Evolutionary conservation across 2,797 vertebrate species (phyloP).

Genomic region (Sandelia bainsii): DNA sequence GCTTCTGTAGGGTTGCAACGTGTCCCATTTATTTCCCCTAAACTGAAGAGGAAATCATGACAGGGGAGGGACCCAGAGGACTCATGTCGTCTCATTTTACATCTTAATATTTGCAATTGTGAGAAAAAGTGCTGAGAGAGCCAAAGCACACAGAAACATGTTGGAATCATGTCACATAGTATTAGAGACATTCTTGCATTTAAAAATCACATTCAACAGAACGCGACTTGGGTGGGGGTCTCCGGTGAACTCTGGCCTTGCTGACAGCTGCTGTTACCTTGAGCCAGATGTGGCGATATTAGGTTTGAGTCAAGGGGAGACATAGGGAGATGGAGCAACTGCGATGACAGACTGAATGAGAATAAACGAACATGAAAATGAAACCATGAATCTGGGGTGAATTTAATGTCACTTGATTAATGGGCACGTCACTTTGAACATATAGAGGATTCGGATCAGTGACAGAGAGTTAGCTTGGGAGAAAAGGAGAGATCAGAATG

Average conservation of each 20-base stretch:
- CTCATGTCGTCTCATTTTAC: conserved; percentile 59
- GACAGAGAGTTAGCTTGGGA: conserved; percentile 9
- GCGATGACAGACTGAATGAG: conserved; percentile 41
- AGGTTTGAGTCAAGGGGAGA: conserved; percentile 54
- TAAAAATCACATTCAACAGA: conserved; percentile 56
- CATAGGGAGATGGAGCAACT: conserved; percentile 14
- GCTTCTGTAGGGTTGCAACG: conserved; percentile 59
- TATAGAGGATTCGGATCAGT: conserved; percentile 23
- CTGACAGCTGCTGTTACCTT: conserved; percentile 70
- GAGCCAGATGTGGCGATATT: conserved; percentile 75
- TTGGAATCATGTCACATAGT: conserved; percentile 40
- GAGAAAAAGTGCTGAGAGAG: conserved; percentile 42
- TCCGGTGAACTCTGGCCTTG: conserved; percentile 46
- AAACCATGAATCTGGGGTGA: conserved; percentile 32
- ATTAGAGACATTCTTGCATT: conserved; percentile 65
- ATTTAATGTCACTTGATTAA: conserved; percentile 42
- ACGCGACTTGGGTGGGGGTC: conserved; percentile 38
- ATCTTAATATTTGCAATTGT: conserved; percentile 59
- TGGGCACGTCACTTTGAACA: conserved; percentile 13
- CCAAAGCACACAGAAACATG: conserved; percentile 67
- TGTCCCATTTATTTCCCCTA: conserved; percentile 56
- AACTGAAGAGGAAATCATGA: conserved; percentile 51
- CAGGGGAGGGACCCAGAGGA: conserved; percentile 51
- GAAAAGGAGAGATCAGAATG: conserved; percentile 12
- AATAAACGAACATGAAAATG: conserved; percentile 28